Percentiles rank a stretch among this genome's conserved stretches.
These are phyloP conservation scores for Nibea coibor DNA, from an alignment of 2,113 vertebrate genomes.

Conservation along the genomic window DNA sequence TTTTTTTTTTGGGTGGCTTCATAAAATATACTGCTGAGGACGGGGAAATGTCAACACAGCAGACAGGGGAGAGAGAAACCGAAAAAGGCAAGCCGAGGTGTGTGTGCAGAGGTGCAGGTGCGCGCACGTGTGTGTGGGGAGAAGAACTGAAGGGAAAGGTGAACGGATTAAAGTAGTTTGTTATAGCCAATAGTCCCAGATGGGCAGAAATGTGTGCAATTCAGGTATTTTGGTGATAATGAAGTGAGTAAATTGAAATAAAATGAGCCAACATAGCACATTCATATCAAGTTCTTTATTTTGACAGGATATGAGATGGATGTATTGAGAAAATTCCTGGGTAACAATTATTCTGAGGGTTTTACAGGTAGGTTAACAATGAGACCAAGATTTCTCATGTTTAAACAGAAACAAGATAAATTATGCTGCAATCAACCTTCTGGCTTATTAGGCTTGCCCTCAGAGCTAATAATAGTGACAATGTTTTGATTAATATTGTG, in stretches of 20 bases:
- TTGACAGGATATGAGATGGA: slow-evolving; percentile 12
- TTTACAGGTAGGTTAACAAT: slow-evolving; percentile 6
- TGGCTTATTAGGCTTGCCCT: slow-evolving; percentile 35
- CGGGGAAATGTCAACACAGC: too few species aligned
- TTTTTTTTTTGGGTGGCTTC: too few species aligned
- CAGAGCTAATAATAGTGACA: slow-evolving; percentile 16
- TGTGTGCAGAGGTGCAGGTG: too few species aligned
- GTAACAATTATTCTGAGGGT: background rate
- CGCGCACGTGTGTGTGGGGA: too few species aligned
- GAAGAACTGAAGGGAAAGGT: too few species aligned
- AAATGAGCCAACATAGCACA: background rate
- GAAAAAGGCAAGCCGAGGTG: too few species aligned
- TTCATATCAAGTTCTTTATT: slow-evolving; percentile 30
- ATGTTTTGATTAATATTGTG: slow-evolving; percentile 26
- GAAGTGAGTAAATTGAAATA: slow-evolving; percentile 4
- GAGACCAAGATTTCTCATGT: slow-evolving; percentile 22
- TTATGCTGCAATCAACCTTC: slow-evolving; percentile 42
- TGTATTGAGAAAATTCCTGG: slow-evolving; percentile 17
- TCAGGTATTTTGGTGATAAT: background rate
- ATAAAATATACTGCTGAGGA: too few species aligned
- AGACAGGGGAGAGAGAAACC: too few species aligned
- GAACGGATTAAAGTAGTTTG: too few species aligned
- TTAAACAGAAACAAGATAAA: slow-evolving; percentile 42
- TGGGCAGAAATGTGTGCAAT: background rate
- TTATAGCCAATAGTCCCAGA: background rate